These are phyloP conservation scores for Phyllotis vaccarum DNA, from an alignment of 2,797 vertebrate genomes.

Conservation along the genomic window DNA sequence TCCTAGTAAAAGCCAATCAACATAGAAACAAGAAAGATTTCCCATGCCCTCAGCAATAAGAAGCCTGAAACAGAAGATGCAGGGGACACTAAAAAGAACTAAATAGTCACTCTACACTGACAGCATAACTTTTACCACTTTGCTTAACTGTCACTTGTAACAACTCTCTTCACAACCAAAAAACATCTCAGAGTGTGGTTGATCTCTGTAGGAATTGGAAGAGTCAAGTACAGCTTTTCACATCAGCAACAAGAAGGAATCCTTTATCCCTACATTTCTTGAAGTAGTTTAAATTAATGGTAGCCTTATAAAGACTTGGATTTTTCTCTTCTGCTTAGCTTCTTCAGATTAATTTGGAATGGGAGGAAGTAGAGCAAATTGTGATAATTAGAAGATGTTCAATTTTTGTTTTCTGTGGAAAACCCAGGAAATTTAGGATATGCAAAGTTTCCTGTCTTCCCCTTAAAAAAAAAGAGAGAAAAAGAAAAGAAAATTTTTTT, in stretches of 20 bases:
- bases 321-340: slow-evolving; percentile 45
- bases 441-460: neutral
- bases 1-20: slow-evolving; percentile 72
- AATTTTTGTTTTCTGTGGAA: slow-evolving; percentile 15
- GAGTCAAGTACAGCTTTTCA: slow-evolving; percentile 37
- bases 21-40: slow-evolving; percentile 39
- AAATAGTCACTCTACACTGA: slow-evolving; percentile 62
- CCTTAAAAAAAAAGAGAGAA: neutral
- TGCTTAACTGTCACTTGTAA: slow-evolving; percentile 59
- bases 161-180: slow-evolving; percentile 53
- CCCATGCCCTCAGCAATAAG: slow-evolving; percentile 42
- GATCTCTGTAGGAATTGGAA: slow-evolving; percentile 34
- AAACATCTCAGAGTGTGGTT: slow-evolving; percentile 55
- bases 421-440: slow-evolving; percentile 27
- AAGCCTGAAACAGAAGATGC: slow-evolving; percentile 64
- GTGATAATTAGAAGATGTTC: slow-evolving; percentile 39
- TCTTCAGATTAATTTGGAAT: neutral
- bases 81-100: slow-evolving; percentile 59
- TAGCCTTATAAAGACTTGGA: neutral
- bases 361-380: neutral
- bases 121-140: slow-evolving; percentile 69
- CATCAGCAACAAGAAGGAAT: slow-evolving; percentile 38
- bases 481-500: neutral
- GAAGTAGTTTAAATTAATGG: slow-evolving; percentile 53
- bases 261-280: slow-evolving; percentile 21